Base-by-base conservation (phyloP, 2,113 vertebrate species). In the Copsychus sechellarum region DNA sequence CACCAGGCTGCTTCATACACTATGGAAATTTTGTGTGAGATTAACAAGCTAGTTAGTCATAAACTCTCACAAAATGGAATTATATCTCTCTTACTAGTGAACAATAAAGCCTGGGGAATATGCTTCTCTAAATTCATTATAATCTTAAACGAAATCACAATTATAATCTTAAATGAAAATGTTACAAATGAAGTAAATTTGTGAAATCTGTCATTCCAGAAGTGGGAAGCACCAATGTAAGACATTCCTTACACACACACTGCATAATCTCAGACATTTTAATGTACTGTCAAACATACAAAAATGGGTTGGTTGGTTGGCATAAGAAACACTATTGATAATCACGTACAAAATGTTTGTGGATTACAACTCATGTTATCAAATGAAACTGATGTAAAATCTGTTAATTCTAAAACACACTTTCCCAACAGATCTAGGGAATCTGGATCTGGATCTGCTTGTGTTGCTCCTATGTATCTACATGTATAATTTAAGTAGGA, bases 401-500 rank as follows among this genome's bases (percentile, higher is more conserved):
- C 67, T 13, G 48, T 64, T 71, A 25, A 57, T 80, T 77, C n/a
- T 70, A 74, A 61, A 92, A 17, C 17, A 48, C 57, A 67, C 29
- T 36, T 85, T 67, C 48, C 47, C 26, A 47, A 31, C 77, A 51
- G 18, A 67, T 67, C 21, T 79, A 48, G 22, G 28, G 48, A 89
- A 71, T 79, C n/a, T 60, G 38, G 38, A 51, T 66, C 61, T 22
- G 40, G 11, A 25, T 62, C 74, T 85, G 21, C 16, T 87, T 71
- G 28, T 60, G 18, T 47, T 85, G 22, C 51, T 85, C 25, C 28
- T 80, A 60, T 7, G 53, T 58, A 90, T 72, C 38, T 64, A 67
- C 13, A 25, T 5, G 17, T 80, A 23, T 65, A 73, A 91, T 93
- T 94, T 67, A 97, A 95, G 93, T 92, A 96, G 93, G 74, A 95